These are phyloP conservation scores for Ursus arctos DNA, from an alignment of 2,113 vertebrate species.

Conservation along the genomic window DNA sequence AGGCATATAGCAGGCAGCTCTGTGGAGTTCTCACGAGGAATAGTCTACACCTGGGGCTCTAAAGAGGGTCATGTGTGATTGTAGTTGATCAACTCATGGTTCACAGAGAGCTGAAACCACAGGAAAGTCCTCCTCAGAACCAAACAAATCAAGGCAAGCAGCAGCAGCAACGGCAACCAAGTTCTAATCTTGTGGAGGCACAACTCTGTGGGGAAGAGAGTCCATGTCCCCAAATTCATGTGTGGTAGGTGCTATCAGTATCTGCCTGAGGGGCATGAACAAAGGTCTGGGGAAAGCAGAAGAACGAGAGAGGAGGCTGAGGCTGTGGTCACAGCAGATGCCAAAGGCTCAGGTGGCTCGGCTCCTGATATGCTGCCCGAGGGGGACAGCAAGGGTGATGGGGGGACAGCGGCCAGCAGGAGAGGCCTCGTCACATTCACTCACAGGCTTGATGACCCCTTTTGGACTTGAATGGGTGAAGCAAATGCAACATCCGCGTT, in stretches of 20 bases:
- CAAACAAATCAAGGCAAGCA: background rate
- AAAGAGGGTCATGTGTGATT: background rate
- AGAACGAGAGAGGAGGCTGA: background rate
- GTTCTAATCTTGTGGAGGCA: background rate
- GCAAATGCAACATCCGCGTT: background rate
- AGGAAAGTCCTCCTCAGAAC: background rate
- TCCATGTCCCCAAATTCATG: fast-evolving
- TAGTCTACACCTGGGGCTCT: background rate
- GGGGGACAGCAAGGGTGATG: background rate
- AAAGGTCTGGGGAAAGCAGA: background rate
- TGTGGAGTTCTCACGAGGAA: background rate
- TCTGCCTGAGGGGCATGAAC: background rate
- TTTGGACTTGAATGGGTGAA: too few relatives aligned
- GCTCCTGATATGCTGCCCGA: fast-evolving
- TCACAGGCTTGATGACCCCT: background rate
- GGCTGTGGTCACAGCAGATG: background rate
- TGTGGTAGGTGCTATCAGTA: fast-evolving
- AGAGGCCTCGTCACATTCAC: fast-evolving
- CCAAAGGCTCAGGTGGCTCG: background rate
- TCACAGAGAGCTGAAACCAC: background rate
- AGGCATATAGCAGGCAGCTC: fast-evolving
- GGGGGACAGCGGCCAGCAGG: background rate
- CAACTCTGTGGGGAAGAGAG: background rate
- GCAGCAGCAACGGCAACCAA: background rate
- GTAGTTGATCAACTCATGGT: background rate